Evolutionary conservation across 2,113 vertebrate species (phyloP).

Genomic region (Paramormyrops kingsleyae): DNA sequence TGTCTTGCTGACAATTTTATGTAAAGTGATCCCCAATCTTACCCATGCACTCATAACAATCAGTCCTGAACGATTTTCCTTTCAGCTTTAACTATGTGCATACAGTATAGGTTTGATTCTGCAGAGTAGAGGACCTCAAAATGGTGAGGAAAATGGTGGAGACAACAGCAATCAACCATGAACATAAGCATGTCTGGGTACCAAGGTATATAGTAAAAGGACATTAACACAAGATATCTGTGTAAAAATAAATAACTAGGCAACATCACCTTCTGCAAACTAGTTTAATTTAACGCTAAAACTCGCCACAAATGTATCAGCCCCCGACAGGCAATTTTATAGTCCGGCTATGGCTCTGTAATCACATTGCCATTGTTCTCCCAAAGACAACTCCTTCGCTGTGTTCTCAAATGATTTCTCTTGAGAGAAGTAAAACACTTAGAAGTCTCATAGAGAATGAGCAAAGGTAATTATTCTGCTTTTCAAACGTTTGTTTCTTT

Average conservation of each 20-base stretch:
- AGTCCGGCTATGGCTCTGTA: constrained; percentile 50
- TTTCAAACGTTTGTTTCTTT: constrained; percentile 37
- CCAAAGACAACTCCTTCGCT: constrained; percentile 55
- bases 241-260: constrained; percentile 33
- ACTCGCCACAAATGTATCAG: constrained; percentile 56
- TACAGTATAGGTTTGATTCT: not conserved
- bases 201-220: not conserved
- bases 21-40: not conserved
- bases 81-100: not conserved
- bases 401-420: constrained; percentile 50
- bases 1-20: constrained; percentile 8
- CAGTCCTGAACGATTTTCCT: not conserved
- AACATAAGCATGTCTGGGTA: not conserved
- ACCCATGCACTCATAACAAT: not conserved
- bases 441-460: constrained; percentile 34
- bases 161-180: not conserved
- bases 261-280: constrained; percentile 44
- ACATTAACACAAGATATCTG: not conserved
- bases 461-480: constrained; percentile 42
- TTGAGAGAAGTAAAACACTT: constrained; percentile 38
- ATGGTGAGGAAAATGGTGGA: not conserved
- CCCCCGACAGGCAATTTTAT: constrained; percentile 60
- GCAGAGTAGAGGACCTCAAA: not conserved
- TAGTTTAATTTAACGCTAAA: constrained; percentile 53
- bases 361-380: constrained; percentile 53